Evolutionary conservation across 2,888 invertebrate species (phyloP).

Genomic region (Eupsilia transversa): DNA sequence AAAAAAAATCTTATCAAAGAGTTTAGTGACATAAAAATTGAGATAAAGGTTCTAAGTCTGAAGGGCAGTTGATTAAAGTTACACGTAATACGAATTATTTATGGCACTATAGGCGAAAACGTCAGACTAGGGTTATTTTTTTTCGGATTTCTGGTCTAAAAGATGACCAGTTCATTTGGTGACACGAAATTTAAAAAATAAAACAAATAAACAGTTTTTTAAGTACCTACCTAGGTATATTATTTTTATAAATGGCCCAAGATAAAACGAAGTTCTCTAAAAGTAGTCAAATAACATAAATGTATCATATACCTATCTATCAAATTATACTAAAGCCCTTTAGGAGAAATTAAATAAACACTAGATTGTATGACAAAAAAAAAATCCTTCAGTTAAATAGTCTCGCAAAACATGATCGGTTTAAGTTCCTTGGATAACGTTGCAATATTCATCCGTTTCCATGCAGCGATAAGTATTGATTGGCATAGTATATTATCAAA

Average conservation of each 20-base stretch:
- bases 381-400: background rate
- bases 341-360: background rate
- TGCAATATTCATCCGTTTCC: background rate
- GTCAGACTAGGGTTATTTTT: background rate
- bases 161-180: background rate
- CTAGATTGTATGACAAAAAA: background rate
- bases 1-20: slow-evolving; percentile 6
- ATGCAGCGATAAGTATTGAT: slow-evolving; percentile 16
- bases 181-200: background rate
- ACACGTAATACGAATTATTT: background rate
- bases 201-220: background rate
- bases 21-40: background rate
- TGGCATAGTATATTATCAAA: slow-evolving; percentile 12
- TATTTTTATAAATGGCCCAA: too few relatives aligned
- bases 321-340: background rate
- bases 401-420: background rate
- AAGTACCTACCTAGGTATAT: background rate
- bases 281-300: background rate
- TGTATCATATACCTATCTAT: background rate
- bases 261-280: background rate
- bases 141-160: background rate
- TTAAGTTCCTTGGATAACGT: background rate
- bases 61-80: background rate
- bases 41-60: background rate
- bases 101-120: background rate